Conservation (phyloP, 2,888 invertebrate genomes). For the Drosophila rellima region DNA sequence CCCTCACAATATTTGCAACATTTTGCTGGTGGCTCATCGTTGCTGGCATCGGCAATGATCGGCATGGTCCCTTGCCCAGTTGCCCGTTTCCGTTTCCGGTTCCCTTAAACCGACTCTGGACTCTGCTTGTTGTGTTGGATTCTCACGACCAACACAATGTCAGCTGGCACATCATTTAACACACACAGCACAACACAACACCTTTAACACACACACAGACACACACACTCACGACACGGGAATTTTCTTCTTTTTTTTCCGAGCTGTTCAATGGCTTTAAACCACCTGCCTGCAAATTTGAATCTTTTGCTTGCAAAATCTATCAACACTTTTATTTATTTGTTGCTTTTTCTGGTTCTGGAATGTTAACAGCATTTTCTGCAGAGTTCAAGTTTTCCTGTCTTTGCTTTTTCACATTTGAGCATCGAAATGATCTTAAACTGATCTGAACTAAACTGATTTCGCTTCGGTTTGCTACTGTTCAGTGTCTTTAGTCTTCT, state of each 20-base stretch:
- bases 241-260: conserved; percentile 7
- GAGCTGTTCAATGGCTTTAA: conserved; percentile 6
- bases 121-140: conserved; percentile 16
- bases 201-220: conserved; percentile 6
- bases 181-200: conserved; percentile 19
- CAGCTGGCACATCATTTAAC: conserved; percentile 53
- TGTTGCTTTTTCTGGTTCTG: conserved; percentile 25
- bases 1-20: conserved; percentile 97
- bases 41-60: conserved; percentile 88
- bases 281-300: conserved; percentile 23
- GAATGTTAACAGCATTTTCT: conserved; percentile 63
- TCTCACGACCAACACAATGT: conserved; percentile 48
- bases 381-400: conserved; percentile 44
- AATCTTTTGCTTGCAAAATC: conserved; percentile 24
- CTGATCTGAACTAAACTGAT: conserved; percentile 36
- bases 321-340: conserved; percentile 46
- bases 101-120: background rate
- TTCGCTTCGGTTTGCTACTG: conserved; percentile 63
- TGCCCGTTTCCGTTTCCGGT: conserved; percentile 19
- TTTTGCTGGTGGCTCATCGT: conserved; percentile 93
- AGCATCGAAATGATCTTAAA: conserved; percentile 16
- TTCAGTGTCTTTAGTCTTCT: conserved; percentile 62
- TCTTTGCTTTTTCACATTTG: conserved; percentile 5
- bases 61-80: conserved; percentile 86
- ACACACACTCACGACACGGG: conserved; percentile 41